Evolutionary conservation across 1,140 invertebrate genomes (phyloP), one percentile per base, ranked within the genome.

Genomic region (Pseudomyrmex concolor): DNA sequence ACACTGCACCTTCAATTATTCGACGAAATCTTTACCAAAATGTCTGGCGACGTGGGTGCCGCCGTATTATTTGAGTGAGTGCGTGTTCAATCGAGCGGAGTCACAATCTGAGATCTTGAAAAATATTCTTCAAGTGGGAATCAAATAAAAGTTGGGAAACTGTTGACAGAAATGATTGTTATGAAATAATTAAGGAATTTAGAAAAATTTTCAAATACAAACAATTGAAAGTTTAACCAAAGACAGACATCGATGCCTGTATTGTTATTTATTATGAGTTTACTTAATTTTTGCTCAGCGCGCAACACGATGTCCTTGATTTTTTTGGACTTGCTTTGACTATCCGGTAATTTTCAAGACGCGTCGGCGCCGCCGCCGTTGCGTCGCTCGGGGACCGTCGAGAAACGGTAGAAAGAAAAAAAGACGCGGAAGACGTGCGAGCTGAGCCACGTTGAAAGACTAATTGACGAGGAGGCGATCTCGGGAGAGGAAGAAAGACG

Each of bases 381-480:
- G 48, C 7, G 22, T 25, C 34, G 60, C 19, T 48, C 54, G 63
- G 54, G 45, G 43, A 70, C 15, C 67, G 82, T 59, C 59, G 84
- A 50, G 50, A 60, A 84, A 17, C n/a, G 67, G 70, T 83, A 84
- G 62, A 82, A 77, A 84, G 59, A 19, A 8, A 55, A 19, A 64
- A 84, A 78, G 63, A 51, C 50, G 50, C 9, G 74, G 72, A 64
- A 70, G 55, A 17, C 43, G 74, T 54, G 71, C 48, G 25, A 60
- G 77, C 22, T 48, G 60, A 82, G 68, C 22, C 25, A 70, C 78
- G 87, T 82, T 84, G 87, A 87, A 76, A 86, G 86, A 90, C 90
- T 90, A 90, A 91, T 91, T 90, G 90, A 90, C 80, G 86, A 86
- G 83, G 80, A 70, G 84, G 63, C 81, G 60, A 55, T 45, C 34